A percentile compares a stretch with the other conserved stretches of the same genome.
Evolutionary conservation across 2,113 vertebrate genomes (phyloP).

Genomic region (Paramormyrops kingsleyae): DNA sequence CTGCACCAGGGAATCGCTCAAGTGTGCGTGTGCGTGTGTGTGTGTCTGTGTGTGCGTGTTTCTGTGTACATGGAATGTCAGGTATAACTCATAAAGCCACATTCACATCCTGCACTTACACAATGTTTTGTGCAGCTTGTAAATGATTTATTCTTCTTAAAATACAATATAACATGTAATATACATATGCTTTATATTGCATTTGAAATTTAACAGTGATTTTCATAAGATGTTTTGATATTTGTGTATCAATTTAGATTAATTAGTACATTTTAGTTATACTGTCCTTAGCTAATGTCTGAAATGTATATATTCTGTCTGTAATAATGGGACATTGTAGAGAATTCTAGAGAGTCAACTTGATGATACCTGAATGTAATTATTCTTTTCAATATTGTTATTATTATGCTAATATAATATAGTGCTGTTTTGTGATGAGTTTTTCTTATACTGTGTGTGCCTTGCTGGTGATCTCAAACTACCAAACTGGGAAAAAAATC

Average conservation of each 20-base stretch:
- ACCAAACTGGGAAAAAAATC: not conserved
- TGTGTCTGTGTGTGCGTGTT: not conserved
- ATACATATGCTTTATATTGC: not conserved
- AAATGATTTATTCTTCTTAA: not conserved
- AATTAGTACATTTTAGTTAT: not conserved
- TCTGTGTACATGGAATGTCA: not conserved
- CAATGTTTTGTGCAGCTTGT: not conserved
- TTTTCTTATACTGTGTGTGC: not conserved
- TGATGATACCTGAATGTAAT: not conserved
- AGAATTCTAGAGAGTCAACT: not conserved
- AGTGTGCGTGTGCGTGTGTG: not conserved
- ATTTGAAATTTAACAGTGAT: not conserved
- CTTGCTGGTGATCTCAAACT: not conserved
- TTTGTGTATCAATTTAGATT: not conserved
- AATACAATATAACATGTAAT: not conserved
- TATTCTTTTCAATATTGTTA: not conserved
- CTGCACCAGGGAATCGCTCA: not conserved
- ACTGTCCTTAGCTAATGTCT: not conserved
- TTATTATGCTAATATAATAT: too few relatives aligned
- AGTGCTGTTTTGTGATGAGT: not conserved
- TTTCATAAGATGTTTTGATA: not conserved
- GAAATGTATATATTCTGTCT: not conserved
- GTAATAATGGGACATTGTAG: not conserved
- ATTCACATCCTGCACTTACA: not conserved
- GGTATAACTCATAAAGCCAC: not conserved